Percentiles rank a stretch among this genome's conserved stretches.
Evolutionary conservation across 2,113 vertebrate species (phyloP).

Genomic region (Chaetorhynchus papuensis): DNA sequence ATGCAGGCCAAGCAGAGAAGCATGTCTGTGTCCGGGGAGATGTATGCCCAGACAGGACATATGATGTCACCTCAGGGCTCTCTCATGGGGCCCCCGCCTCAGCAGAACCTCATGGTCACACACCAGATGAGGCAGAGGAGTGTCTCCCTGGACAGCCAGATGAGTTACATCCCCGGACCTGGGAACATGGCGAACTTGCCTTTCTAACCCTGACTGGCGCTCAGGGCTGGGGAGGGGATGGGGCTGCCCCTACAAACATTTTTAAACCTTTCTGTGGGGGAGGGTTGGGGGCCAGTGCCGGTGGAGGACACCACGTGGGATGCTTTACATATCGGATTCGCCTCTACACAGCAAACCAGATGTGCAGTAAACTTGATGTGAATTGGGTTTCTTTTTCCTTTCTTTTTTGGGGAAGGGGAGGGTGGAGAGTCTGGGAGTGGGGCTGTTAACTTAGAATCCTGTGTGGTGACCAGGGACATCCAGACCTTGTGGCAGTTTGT

Average conservation of each 20-base stretch:
- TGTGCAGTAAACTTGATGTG: constrained; percentile 61
- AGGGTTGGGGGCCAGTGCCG: neutral
- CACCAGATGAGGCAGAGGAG: constrained; percentile 91
- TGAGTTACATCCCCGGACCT: constrained; percentile 84
- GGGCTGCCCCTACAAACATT: neutral
- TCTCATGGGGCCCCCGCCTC: constrained; percentile 87
- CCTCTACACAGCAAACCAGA: constrained; percentile 39
- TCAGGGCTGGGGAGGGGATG: neutral
- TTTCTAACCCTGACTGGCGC: constrained; percentile 64
- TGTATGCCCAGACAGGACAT: constrained; percentile 86
- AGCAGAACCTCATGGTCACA: constrained; percentile 90
- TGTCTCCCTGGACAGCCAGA: constrained; percentile 90
- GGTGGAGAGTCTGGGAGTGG: neutral
- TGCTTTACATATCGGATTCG: constrained; percentile 20
- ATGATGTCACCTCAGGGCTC: constrained; percentile 90
- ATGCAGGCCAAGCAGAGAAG: constrained; percentile 94
- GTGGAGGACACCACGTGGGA: constrained; percentile 31
- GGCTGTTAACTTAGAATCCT: constrained; percentile 72
- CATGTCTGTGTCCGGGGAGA: constrained; percentile 84
- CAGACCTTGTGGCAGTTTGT: constrained; percentile 64
- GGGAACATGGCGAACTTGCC: constrained; percentile 92
- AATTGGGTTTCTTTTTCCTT: constrained; percentile 42
- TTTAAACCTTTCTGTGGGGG: constrained; percentile 1
- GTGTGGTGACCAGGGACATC: constrained; percentile 62
- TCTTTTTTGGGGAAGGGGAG: neutral